Evolutionary conservation across 2,888 invertebrate species (phyloP).

Genomic region (Notodonta ziczac): DNA sequence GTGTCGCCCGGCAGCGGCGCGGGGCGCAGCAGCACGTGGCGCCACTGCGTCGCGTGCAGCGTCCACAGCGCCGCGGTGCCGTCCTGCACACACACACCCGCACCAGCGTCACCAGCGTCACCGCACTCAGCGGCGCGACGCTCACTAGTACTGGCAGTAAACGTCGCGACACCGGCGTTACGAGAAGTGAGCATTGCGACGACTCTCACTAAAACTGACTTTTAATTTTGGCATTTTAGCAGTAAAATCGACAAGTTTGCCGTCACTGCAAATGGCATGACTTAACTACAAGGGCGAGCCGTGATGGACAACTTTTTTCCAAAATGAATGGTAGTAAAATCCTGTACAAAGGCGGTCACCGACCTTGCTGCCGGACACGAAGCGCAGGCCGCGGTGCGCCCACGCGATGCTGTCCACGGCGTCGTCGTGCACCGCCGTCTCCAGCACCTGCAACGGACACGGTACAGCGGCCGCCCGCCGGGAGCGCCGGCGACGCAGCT

Average conservation of each 20-base stretch:
- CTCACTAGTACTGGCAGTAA: no score
- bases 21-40: slow-evolving; percentile 88
- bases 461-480: no score
- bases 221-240: no score
- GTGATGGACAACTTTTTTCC: no score
- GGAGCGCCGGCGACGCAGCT: no score
- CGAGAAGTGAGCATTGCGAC: no score
- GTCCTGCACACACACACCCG: slow-evolving; percentile 78
- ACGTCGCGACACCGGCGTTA: no score
- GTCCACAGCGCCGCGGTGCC: slow-evolving; percentile 97
- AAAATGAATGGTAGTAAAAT: no score
- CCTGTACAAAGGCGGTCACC: no score
- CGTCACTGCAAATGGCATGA: background rate
- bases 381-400: slow-evolving; percentile 94
- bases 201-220: no score
- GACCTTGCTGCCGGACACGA: slow-evolving; percentile 95
- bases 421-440: slow-evolving; percentile 93
- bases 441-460: slow-evolving; percentile 72
- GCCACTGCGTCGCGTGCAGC: slow-evolving; percentile 96
- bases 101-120: background rate
- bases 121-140: no score
- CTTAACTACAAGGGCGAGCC: no score
- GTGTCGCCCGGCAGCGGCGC: slow-evolving; percentile 17
- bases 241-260: background rate
- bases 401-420: slow-evolving; percentile 98